A percentile compares a stretch with the other conserved stretches of the same genome.
Conservation (phyloP, 30 jellyfish, hydroid and myxozoan genomes). For the Turritopsis dohrnii region DNA sequence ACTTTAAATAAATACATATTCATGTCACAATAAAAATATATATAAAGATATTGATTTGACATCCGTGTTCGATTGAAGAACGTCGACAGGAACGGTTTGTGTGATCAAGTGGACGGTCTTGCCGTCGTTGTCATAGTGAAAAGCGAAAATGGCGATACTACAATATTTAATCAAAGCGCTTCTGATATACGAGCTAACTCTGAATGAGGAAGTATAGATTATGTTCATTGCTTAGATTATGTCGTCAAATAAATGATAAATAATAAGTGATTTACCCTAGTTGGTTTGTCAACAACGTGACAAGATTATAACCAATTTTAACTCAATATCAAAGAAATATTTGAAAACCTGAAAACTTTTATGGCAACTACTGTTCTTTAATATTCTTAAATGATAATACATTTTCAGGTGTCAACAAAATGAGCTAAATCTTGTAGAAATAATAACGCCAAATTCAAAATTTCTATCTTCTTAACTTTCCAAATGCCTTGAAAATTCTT, state of each 20-base stretch:
- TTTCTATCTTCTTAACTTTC: neutral
- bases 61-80: neutral
- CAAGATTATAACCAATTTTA: no score
- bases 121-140: neutral
- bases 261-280: no score
- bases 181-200: neutral
- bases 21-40: no score
- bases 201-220: conserved; percentile 13
- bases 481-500: neutral
- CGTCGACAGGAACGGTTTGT: neutral
- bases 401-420: neutral
- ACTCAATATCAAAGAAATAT: no score
- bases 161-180: neutral
- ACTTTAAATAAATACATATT: no score
- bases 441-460: neutral
- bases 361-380: neutral
- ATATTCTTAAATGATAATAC: no score
- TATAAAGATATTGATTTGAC: neutral
- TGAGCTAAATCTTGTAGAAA: neutral
- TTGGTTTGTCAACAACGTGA: no score
- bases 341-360: no score
- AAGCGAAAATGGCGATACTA: neutral
- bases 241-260: no score
- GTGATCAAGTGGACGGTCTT: conserved; percentile 6
- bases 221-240: neutral